These are phyloP conservation scores for Centropyge bicolor DNA, from an alignment of 2,797 vertebrate species.

Conservation along the genomic window DNA sequence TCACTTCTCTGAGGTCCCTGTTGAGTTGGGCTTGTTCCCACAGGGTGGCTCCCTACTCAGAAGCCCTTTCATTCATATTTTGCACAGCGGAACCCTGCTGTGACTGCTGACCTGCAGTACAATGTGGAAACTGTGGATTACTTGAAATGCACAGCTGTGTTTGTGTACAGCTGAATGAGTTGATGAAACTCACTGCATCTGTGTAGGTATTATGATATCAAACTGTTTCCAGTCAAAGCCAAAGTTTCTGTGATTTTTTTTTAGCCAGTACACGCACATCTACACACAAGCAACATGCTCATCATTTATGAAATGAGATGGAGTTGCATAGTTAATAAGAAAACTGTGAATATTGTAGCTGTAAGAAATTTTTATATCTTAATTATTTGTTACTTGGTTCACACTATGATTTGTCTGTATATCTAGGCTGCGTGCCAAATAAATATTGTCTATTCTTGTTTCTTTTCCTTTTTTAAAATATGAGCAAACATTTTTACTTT, in stretches of 20 bases:
- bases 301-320: constrained; percentile 22
- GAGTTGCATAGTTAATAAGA: constrained; percentile 2
- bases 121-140: constrained; percentile 43
- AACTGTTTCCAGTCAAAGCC: neutral
- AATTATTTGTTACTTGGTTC: constrained; percentile 37
- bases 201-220: constrained; percentile 17
- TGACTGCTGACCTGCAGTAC: constrained; percentile 28
- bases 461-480: neutral
- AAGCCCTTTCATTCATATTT: constrained; percentile 25
- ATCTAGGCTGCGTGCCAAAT: constrained; percentile 46
- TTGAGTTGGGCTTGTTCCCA: constrained; percentile 28
- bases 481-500: neutral
- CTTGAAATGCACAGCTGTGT: constrained; percentile 54
- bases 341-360: constrained; percentile 55
- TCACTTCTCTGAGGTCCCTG: constrained; percentile 10
- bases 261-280: neutral
- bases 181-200: constrained; percentile 6
- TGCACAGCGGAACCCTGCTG: constrained; percentile 18
- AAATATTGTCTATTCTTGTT: constrained; percentile 52
- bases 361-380: constrained; percentile 44
- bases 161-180: constrained; percentile 22
- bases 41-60: neutral
- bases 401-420: constrained; percentile 37
- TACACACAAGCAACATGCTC: neutral
- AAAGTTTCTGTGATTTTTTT: constrained; percentile 22